Conservation (phyloP, 2,888 invertebrate species). For the Pyrocoelia pectoralis region DNA sequence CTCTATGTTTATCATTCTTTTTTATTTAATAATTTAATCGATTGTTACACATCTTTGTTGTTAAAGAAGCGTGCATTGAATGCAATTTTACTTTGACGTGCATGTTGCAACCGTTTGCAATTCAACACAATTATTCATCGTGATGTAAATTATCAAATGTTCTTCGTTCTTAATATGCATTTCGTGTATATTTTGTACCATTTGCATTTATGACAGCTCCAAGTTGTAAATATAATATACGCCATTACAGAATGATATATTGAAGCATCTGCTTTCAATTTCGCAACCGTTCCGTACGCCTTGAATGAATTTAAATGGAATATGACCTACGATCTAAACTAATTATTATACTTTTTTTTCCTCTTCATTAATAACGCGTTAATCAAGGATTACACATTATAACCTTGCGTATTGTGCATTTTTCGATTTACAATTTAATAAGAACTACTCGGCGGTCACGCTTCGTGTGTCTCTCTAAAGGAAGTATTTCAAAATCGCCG, state of each 20-base stretch:
- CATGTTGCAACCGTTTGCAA: conserved; percentile 9
- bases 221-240: conserved; percentile 12
- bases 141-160: conserved; percentile 13
- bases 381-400: not conserved
- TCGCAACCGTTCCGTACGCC: conserved; percentile 7
- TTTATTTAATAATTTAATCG: no score
- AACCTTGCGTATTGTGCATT: conserved; percentile 3
- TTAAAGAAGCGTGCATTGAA: not conserved
- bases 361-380: conserved; percentile 4
- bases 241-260: conserved; percentile 22
- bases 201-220: conserved; percentile 20
- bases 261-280: conserved; percentile 19
- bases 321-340: conserved; percentile 18
- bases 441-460: not conserved
- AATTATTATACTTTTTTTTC: conserved; percentile 12
- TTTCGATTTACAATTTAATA: not conserved
- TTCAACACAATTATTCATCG: conserved; percentile 12
- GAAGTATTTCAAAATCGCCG: not conserved
- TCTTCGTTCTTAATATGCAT: conserved; percentile 18
- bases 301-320: conserved; percentile 19
- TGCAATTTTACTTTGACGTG: conserved; percentile 8
- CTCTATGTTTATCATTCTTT: no score
- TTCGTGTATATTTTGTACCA: conserved; percentile 17
- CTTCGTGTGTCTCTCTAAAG: not conserved
- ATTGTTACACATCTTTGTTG: not conserved